A percentile compares a stretch with the other conserved stretches of the same genome.
phyloP scores from a whole-genome alignment of 35 echinoderm and acorn worm species.

The Heliocidaris erythrogramma region DNA sequence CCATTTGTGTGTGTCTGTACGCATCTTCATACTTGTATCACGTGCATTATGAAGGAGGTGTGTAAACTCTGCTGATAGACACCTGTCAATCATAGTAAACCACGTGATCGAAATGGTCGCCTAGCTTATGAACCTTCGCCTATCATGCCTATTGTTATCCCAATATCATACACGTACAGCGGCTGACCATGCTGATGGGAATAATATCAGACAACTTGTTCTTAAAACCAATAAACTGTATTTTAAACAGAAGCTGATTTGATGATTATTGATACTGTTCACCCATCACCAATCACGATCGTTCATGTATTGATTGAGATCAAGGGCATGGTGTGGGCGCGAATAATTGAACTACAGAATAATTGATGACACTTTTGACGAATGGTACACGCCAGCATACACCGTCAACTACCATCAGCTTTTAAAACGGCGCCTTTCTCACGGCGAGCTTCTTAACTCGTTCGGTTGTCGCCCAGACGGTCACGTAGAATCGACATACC shows the following conservation, averaged over 20 bases:
- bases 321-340: background rate
- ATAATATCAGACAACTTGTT: background rate
- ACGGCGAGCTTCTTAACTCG: background rate
- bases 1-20: too few relatives aligned
- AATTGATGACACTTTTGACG: background rate
- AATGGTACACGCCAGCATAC: background rate
- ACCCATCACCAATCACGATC: background rate
- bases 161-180: background rate
- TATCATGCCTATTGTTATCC: conserved; percentile 2
- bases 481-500: background rate
- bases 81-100: background rate
- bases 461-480: background rate
- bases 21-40: background rate
- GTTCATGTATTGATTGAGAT: background rate
- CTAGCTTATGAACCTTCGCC: background rate
- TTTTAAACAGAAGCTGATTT: background rate
- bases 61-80: background rate
- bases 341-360: background rate
- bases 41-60: background rate
- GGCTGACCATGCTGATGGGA: background rate
- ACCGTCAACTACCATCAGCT: background rate
- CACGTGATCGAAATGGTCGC: conserved; percentile 7
- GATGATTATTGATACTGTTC: background rate
- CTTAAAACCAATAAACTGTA: conserved; percentile 1
- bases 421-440: conserved; percentile 11